A percentile compares a stretch with the other conserved stretches of the same genome.
Evolutionary conservation across 2,888 invertebrate genomes (phyloP).

Genomic region (Athripsodes cinereus): DNA sequence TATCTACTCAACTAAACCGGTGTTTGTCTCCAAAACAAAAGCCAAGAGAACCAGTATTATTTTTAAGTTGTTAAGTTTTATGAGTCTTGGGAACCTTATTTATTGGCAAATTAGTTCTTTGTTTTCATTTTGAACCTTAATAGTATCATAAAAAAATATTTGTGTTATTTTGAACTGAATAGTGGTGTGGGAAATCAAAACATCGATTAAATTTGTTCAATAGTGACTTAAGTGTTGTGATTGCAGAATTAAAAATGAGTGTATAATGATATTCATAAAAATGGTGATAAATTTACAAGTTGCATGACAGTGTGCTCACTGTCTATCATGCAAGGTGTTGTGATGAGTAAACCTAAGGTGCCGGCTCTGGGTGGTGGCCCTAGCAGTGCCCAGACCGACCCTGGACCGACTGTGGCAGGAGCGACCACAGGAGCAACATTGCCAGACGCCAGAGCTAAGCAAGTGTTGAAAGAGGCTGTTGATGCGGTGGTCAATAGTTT

Average conservation of each 20-base stretch:
- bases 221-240: not conserved
- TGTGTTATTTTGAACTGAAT: too few species aligned
- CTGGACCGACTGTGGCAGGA: constrained; percentile 29
- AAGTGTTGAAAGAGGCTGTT: constrained; percentile 62
- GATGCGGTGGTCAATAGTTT: constrained; percentile 69
- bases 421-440: constrained; percentile 34
- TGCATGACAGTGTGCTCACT: constrained; percentile 5
- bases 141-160: too few species aligned
- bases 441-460: constrained; percentile 51
- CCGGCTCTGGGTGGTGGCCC: constrained; percentile 16
- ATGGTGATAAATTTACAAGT: not conserved
- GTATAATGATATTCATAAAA: not conserved
- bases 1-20: too few species aligned
- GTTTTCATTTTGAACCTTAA: too few species aligned
- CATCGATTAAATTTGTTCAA: not conserved
- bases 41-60: too few species aligned
- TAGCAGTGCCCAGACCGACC: constrained; percentile 26
- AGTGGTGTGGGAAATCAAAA: too few species aligned
- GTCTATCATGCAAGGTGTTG: constrained; percentile 25
- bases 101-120: too few species aligned
- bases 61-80: too few species aligned
- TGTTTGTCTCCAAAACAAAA: too few species aligned
- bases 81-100: too few species aligned
- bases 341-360: constrained; percentile 26
- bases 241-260: not conserved